Evolutionary conservation across 2,888 invertebrate genomes (phyloP).

Genomic region (Sarcophaga variegata): DNA sequence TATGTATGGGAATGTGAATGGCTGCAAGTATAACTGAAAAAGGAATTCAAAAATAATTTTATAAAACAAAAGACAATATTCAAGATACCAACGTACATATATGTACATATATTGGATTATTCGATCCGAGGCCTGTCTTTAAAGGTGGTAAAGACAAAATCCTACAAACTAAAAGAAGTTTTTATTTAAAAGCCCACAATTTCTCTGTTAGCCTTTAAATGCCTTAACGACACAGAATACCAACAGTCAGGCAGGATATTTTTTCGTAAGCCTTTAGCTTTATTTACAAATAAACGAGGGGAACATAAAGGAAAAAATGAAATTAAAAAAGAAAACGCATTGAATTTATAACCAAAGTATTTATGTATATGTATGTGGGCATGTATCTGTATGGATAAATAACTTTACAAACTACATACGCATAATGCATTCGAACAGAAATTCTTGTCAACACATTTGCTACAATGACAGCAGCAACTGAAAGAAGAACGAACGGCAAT

Average conservation of each 20-base stretch:
- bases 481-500: neutral
- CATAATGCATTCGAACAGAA: conserved; percentile 36
- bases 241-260: conserved; percentile 49
- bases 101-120: neutral
- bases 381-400: conserved; percentile 7
- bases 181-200: no score
- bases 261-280: conserved; percentile 39
- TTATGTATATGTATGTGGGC: neutral
- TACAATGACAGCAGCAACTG: conserved; percentile 46
- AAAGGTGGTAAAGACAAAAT: neutral
- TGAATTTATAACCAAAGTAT: conserved; percentile 9
- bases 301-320: neutral
- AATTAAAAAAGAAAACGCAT: neutral
- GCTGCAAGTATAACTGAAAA: conserved; percentile 34
- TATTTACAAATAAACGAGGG: conserved; percentile 17
- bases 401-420: conserved; percentile 59
- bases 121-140: neutral
- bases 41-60: conserved; percentile 23
- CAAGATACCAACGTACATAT: neutral
- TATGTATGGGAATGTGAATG: conserved; percentile 22
- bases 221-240: neutral
- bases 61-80: conserved; percentile 36
- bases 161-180: neutral
- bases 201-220: no score
- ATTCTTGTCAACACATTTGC: conserved; percentile 62